Evolutionary conservation across 2,797 vertebrate species (phyloP).

Genomic region (Huso huso): DNA sequence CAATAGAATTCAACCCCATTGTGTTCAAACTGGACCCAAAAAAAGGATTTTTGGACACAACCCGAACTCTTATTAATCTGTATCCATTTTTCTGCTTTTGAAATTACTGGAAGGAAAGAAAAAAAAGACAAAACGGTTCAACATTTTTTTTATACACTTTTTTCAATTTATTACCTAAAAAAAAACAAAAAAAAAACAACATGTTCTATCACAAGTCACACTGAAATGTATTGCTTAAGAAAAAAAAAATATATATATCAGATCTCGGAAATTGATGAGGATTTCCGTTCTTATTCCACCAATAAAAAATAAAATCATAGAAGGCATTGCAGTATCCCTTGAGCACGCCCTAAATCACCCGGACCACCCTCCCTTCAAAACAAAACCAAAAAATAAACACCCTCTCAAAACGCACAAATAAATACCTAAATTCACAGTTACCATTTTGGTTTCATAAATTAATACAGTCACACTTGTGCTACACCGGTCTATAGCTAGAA

Average conservation of each 20-base stretch:
- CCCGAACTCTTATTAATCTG: too few relatives aligned
- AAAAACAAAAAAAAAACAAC: slow-evolving; percentile 46
- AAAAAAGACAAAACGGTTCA: slow-evolving; percentile 3
- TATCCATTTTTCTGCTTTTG: too few relatives aligned
- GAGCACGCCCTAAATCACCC: slow-evolving; percentile 46
- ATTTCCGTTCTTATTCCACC: slow-evolving; percentile 67
- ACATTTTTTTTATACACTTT: slow-evolving; percentile 44
- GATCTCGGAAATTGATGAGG: slow-evolving; percentile 43
- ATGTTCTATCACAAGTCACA: slow-evolving; percentile 79
- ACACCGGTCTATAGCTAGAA: slow-evolving; percentile 78
- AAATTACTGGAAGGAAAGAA: background rate
- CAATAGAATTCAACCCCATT: too few relatives aligned
- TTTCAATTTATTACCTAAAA: slow-evolving; percentile 76
- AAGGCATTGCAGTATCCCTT: slow-evolving; percentile 41
- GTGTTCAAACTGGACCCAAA: too few relatives aligned
- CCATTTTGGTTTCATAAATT: slow-evolving; percentile 84
- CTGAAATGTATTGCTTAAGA: slow-evolving; percentile 85
- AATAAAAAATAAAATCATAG: slow-evolving; percentile 49
- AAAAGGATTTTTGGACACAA: too few relatives aligned
- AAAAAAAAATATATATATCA: slow-evolving; percentile 58
- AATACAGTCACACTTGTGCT: slow-evolving; percentile 82
- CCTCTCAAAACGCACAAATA: slow-evolving; percentile 65
- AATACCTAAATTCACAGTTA: slow-evolving; percentile 80
- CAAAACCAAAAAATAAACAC: slow-evolving; percentile 20
- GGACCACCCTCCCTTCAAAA: slow-evolving; percentile 29